Percentiles rank a stretch among this genome's conserved stretches.
phyloP scores from a whole-genome alignment of 2,113 vertebrate species.

The Nycticorax nycticorax region DNA sequence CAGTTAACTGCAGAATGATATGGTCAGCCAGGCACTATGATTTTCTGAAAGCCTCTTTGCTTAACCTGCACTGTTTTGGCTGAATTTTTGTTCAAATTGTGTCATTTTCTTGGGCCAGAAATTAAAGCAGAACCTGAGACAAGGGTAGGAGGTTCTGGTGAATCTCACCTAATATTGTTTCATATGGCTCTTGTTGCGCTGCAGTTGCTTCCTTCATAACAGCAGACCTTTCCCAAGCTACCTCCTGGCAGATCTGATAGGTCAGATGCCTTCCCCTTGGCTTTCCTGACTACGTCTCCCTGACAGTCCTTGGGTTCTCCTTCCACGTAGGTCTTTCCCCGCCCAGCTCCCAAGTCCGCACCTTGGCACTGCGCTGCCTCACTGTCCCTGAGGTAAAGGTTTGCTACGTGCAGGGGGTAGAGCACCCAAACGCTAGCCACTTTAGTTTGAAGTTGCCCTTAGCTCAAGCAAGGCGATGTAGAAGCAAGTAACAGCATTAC shows the following conservation, averaged over 20 bases:
- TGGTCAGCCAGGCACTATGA: neutral
- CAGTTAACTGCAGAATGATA: neutral
- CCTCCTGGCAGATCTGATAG: neutral
- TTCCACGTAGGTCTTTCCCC: neutral
- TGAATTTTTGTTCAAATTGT: neutral
- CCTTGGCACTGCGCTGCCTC: fast-evolving
- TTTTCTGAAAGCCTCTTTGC: neutral
- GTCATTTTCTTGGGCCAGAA: neutral
- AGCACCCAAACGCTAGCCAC: fast-evolving
- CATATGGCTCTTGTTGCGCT: neutral
- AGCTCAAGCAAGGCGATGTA: neutral
- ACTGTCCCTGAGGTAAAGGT: neutral
- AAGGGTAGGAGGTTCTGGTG: neutral
- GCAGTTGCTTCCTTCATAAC: neutral
- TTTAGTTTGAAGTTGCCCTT: neutral
- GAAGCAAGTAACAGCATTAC: neutral
- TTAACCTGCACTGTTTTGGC: neutral
- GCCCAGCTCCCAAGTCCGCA: neutral
- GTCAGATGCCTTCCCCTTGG: no score
- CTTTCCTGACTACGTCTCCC: neutral
- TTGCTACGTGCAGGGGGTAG: fast-evolving
- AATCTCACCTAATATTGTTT: neutral
- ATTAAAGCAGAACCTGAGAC: neutral
- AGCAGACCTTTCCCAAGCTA: neutral
- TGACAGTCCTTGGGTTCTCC: fast-evolving